Evolutionary conservation across 2,797 vertebrate species (phyloP).

Genomic region (Synaphobranchus kaupii): DNA sequence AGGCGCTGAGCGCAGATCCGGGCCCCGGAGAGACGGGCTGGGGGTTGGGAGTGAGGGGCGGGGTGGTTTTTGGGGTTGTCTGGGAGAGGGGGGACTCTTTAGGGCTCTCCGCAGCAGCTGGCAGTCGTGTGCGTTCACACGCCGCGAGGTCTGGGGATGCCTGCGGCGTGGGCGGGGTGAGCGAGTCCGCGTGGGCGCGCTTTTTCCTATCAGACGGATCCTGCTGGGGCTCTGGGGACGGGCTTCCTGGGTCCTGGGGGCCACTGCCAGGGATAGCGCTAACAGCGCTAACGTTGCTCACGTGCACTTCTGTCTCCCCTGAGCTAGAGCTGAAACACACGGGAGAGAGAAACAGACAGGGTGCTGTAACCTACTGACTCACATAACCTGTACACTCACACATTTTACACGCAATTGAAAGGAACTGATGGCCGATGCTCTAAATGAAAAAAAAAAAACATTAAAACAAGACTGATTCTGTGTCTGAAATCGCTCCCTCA

Average conservation of each 20-base stretch:
- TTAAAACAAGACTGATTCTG: too few relatives aligned
- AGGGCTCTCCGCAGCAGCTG: conserved; percentile 32
- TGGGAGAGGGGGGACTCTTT: conserved; percentile 36
- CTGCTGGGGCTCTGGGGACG: not conserved
- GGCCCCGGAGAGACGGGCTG: conserved; percentile 40
- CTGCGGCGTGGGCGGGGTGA: not conserved
- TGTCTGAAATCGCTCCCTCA: too few relatives aligned
- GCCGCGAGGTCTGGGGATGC: not conserved
- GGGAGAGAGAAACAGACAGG: not conserved
- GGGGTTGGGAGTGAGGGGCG: conserved; percentile 24
- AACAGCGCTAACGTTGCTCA: not conserved
- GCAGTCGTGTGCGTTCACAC: not conserved
- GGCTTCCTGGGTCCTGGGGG: not conserved
- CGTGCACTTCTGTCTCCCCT: conserved; percentile 24
- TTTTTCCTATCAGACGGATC: not conserved
- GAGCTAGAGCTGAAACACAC: conserved; percentile 58
- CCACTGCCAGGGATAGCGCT: not conserved
- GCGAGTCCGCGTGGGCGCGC: not conserved
- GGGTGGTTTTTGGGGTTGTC: conserved; percentile 37
- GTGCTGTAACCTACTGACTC: conserved; percentile 4
- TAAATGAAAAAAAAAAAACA: not conserved
- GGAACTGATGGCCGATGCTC: not conserved
- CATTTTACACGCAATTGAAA: not conserved
- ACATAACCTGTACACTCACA: not conserved
- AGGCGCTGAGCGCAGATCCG: conserved; percentile 49